These are phyloP conservation scores for Penaeus japonicus DNA, from an alignment of 1,140 invertebrate genomes.

Conservation along the genomic window DNA sequence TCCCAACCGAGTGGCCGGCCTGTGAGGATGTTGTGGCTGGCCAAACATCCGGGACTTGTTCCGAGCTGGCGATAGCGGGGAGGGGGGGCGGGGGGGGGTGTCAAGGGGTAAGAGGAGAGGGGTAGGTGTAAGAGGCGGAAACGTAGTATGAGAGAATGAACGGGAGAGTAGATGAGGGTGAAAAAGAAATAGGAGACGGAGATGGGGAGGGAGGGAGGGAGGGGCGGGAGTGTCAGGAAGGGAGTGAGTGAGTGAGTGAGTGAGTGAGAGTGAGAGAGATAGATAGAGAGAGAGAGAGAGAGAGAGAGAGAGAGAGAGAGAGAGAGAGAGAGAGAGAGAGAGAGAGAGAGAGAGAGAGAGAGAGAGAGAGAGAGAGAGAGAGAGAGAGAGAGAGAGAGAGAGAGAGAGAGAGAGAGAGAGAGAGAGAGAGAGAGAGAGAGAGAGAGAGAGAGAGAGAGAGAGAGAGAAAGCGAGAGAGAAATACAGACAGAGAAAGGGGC, in stretches of 20 bases:
- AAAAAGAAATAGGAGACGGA: not conserved
- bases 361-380: not conserved
- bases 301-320: not conserved
- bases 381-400: not conserved
- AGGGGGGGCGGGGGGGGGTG: not conserved
- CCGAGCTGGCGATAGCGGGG: too few relatives aligned
- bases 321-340: slow-evolving; percentile 2
- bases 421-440: not conserved
- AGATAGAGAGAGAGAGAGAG: not conserved
- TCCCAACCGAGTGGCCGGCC: too few relatives aligned
- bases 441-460: not conserved
- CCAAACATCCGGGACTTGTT: too few relatives aligned
- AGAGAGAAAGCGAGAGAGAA: too few relatives aligned
- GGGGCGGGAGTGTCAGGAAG: too few relatives aligned
- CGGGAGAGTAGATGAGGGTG: not conserved
- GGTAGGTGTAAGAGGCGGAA: not conserved
- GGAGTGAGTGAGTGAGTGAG: not conserved
- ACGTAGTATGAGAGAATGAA: not conserved
- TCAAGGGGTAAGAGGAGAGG: not conserved
- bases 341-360: not conserved
- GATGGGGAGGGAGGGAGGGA: not conserved
- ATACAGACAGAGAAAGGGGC: too few relatives aligned
- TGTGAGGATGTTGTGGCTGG: too few relatives aligned
- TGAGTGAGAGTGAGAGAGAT: not conserved
- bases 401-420: too few relatives aligned